Conservation (phyloP, 2,797 vertebrate species). For the Poecilia picta region DNA sequence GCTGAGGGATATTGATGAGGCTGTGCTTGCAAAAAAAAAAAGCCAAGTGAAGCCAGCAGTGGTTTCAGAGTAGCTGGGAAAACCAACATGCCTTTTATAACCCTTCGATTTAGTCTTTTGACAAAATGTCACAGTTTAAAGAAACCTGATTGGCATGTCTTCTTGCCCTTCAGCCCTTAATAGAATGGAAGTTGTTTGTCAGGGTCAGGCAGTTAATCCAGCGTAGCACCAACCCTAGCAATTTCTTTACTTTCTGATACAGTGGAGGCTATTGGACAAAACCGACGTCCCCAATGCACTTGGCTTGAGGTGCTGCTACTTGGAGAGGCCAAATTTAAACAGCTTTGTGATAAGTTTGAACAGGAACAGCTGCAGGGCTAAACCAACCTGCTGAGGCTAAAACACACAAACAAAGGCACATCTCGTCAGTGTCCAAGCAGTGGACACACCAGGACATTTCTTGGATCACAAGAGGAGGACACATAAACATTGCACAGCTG, state of each 20-base stretch:
- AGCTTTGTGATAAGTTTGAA: conserved; percentile 60
- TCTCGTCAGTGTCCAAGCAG: conserved; percentile 70
- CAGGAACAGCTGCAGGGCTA: conserved; percentile 79
- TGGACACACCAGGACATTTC: conserved; percentile 72
- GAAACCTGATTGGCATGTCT: conserved; percentile 36
- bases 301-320: conserved; percentile 65
- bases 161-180: background rate
- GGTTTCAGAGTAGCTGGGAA: conserved; percentile 66
- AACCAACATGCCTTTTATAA: conserved; percentile 65
- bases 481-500: conserved; percentile 84
- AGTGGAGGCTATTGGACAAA: conserved; percentile 29
- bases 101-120: conserved; percentile 51
- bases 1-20: conserved; percentile 61
- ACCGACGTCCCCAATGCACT: conserved; percentile 35
- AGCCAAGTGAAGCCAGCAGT: conserved; percentile 58
- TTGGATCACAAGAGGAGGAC: conserved; percentile 69
- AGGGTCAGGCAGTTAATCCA: background rate
- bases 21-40: conserved; percentile 58
- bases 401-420: conserved; percentile 82
- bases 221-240: background rate
- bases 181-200: conserved; percentile 3
- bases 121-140: conserved; percentile 49
- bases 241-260: conserved; percentile 50
- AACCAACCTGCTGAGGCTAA: conserved; percentile 76
- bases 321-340: conserved; percentile 64